A percentile compares a stretch with the other conserved stretches of the same genome.
These are phyloP conservation scores for Galagoides demidoff DNA, from an alignment of 2,797 vertebrate species.

Conservation along the genomic window DNA sequence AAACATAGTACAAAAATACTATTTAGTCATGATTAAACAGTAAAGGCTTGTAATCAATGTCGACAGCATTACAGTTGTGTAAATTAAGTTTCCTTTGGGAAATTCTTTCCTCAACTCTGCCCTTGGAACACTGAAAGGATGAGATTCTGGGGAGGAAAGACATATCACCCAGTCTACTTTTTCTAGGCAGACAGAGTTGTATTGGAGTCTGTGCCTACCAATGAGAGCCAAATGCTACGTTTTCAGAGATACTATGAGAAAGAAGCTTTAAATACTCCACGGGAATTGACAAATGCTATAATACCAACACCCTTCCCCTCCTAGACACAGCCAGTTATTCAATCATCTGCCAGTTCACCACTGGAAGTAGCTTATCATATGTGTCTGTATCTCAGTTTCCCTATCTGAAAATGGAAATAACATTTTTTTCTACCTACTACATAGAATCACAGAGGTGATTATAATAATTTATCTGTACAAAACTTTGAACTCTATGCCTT, in stretches of 20 bases:
- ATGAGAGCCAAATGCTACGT: neutral
- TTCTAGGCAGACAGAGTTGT: neutral
- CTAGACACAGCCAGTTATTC: neutral
- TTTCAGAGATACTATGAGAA: neutral
- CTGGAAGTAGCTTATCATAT: neutral
- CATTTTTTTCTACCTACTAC: neutral
- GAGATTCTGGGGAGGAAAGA: neutral
- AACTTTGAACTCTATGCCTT: neutral
- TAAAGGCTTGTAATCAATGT: neutral
- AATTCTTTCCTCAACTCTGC: neutral
- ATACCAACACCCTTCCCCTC: neutral
- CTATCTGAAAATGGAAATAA: too few relatives aligned
- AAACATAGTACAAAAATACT: neutral
- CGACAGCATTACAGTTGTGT: neutral
- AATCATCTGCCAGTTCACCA: neutral
- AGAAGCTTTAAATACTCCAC: neutral
- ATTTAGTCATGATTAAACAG: neutral
- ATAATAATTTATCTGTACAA: neutral
- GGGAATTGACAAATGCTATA: neutral
- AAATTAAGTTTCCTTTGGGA: neutral
- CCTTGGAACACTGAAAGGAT: neutral
- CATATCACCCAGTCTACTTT: neutral
- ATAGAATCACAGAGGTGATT: neutral
- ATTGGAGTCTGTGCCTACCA: neutral
- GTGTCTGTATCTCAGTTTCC: neutral